Evolutionary conservation across 2,888 invertebrate species (phyloP), one percentile per base, ranked within the genome.

Genomic region (Agrochola macilenta): DNA sequence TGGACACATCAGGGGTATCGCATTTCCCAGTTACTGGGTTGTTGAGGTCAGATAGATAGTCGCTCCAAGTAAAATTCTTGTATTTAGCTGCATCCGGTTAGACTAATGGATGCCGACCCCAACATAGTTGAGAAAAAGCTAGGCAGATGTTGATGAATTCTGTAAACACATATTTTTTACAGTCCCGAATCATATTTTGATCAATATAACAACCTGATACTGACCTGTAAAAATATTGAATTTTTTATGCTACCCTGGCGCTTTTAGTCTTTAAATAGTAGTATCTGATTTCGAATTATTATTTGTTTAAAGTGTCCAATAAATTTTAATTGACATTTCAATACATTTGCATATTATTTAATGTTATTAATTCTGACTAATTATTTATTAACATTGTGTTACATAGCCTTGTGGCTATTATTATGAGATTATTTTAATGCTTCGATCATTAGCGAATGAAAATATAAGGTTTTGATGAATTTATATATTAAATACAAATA

Each of bases 311-410:
- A 52, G 5, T 23, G 17, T 30, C n/a, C 20, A 49, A 39, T 39
- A 23, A 57, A 54, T 49, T 72, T 49, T 14, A 5, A 39, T 17
- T 57, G 54, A 3, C 20, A 78, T 81, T 73, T 63, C 4, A 20
- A 39, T 30, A 71, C 5, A 80, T 80, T 63, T 46, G 26, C 14
- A 11, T 78, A 26, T 43, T 26, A 61, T 30, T 26, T 30, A 14
- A 14, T 52, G 0, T 46, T 60, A n/a, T 46, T 35, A 26, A 79
- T 63, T 71, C 9, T 14, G 9, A 49, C 2, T 43, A 30, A 64
- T 71, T 71, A 20, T 39, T 46, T 35, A 11, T 26, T 39, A 54
- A 39, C 1, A n/a, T 17, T 26, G 8, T 46, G 2, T 39, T 72
- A 61, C 30, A n/a, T 57, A 8, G 39, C 63, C 61, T 78, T 57